Conservation (phyloP, 2,797 vertebrate genomes). For the Sandelia bainsii region DNA sequence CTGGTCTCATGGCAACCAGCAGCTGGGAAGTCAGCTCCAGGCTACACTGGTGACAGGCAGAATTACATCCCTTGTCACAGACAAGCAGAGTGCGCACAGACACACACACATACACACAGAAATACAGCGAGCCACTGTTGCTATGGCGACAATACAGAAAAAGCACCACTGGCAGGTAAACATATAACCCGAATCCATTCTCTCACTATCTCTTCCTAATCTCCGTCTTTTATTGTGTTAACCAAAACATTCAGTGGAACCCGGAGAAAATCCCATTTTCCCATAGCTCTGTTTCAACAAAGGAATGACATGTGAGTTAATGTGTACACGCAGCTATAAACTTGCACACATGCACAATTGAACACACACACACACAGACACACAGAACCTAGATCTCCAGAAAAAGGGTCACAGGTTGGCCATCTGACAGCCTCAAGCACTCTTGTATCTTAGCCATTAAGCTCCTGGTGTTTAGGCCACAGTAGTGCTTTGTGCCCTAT, state of each 20-base stretch:
- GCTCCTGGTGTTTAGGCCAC: constrained; percentile 22
- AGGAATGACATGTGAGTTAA: constrained; percentile 37
- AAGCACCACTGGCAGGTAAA: constrained; percentile 70
- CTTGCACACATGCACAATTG: background rate
- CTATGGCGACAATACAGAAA: constrained; percentile 67
- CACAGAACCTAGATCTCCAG: constrained; percentile 23
- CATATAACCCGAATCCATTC: constrained; percentile 52
- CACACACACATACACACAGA: constrained; percentile 22
- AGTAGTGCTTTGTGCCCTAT: constrained; percentile 8
- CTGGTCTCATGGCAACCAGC: constrained; percentile 79
- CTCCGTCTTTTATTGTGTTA: constrained; percentile 40
- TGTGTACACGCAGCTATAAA: constrained; percentile 22
- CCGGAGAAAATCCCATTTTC: constrained; percentile 16
- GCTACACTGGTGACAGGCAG: constrained; percentile 71
- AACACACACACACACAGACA: constrained; percentile 3
- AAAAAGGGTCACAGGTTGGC: constrained; percentile 57
- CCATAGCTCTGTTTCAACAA: constrained; percentile 31
- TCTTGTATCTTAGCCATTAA: constrained; percentile 37
- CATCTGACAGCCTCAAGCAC: constrained; percentile 64
- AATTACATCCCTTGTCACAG: constrained; percentile 69
- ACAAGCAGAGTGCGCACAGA: constrained; percentile 10
- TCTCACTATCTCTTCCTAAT: constrained; percentile 31
- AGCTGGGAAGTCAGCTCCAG: constrained; percentile 66
- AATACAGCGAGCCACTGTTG: constrained; percentile 56
- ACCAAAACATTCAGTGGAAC: constrained; percentile 18